phyloP scores from a whole-genome alignment of 2,113 vertebrate genomes.

The Malurus elegans region DNA sequence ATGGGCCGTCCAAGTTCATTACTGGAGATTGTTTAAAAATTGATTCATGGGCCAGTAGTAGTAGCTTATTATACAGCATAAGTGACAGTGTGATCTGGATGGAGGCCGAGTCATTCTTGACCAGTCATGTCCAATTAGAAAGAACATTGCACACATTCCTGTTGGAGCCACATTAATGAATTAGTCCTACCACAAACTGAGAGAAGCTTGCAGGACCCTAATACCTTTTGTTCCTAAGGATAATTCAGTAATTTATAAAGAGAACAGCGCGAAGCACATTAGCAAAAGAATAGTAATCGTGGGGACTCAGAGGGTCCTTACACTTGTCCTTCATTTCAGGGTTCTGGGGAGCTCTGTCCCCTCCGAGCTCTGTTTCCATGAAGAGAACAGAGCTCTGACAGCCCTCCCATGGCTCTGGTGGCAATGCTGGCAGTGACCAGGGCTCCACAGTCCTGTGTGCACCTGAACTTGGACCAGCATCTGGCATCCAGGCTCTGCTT shows the following conservation, averaged over 20 bases:
- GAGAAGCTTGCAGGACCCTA: conserved; percentile 70
- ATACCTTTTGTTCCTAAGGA: conserved; percentile 76
- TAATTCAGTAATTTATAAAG: conserved; percentile 76
- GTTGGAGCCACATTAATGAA: conserved; percentile 80
- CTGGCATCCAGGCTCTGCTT: background rate
- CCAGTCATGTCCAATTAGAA: conserved; percentile 81
- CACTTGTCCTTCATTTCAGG: background rate
- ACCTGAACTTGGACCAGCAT: background rate
- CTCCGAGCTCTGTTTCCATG: background rate
- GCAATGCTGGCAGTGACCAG: background rate
- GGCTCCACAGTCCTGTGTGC: background rate
- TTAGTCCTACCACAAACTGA: conserved; percentile 81
- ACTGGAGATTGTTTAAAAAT: conserved; percentile 74
- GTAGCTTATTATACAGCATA: conserved; percentile 80
- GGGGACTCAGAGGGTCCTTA: background rate
- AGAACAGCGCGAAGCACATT: conserved; percentile 57
- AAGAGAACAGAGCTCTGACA: background rate
- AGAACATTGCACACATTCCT: conserved; percentile 73
- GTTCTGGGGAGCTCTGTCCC: background rate
- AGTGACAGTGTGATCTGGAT: conserved; percentile 76
- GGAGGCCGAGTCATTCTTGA: conserved; percentile 74
- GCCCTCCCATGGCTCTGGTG: background rate
- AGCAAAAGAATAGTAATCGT: conserved; percentile 17
- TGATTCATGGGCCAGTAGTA: conserved; percentile 74
- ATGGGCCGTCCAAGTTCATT: conserved; percentile 81